phyloP scores from a whole-genome alignment of 2,888 invertebrate genomes.

The Tanytarsus gracilentus region DNA sequence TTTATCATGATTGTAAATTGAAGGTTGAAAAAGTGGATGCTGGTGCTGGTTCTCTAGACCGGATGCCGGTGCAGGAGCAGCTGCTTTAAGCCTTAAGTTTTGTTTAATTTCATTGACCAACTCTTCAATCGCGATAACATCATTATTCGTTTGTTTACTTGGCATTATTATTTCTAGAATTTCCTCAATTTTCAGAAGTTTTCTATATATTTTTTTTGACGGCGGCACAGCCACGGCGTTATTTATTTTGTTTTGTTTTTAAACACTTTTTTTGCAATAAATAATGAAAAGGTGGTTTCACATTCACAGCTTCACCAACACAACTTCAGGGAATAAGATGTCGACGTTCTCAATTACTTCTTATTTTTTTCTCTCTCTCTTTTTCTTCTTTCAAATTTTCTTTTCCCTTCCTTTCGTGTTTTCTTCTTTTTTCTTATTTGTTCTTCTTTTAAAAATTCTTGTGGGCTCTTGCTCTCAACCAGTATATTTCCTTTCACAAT shows the following conservation, averaged over 20 bases:
- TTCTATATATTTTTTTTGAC: background rate
- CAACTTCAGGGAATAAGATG: slow-evolving; percentile 17
- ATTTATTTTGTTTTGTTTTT: slow-evolving; percentile 22
- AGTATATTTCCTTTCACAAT: too few species aligned
- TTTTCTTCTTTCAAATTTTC: slow-evolving; percentile 8
- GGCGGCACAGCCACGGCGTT: background rate
- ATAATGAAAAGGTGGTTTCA: slow-evolving; percentile 10
- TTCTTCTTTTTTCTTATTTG: background rate
- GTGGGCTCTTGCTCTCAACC: too few species aligned
- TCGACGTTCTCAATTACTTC: slow-evolving; percentile 26
- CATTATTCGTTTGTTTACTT: slow-evolving; percentile 32
- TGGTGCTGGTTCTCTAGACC: background rate
- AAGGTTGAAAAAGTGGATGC: slow-evolving; percentile 16
- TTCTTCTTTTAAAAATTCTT: background rate
- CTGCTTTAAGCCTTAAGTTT: slow-evolving; percentile 50
- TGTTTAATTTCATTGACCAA: slow-evolving; percentile 58
- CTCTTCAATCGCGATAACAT: slow-evolving; percentile 52
- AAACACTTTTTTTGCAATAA: slow-evolving; percentile 14
- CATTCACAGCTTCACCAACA: slow-evolving; percentile 14
- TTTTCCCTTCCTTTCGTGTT: background rate
- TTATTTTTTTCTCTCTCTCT: slow-evolving; percentile 16
- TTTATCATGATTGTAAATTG: background rate
- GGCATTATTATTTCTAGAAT: slow-evolving; percentile 31
- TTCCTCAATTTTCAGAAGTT: background rate
- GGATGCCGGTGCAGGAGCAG: slow-evolving; percentile 37